A percentile compares a stretch with the other conserved stretches of the same genome.
Conservation (phyloP, 2,113 vertebrate genomes). For the Delphinus delphis region DNA sequence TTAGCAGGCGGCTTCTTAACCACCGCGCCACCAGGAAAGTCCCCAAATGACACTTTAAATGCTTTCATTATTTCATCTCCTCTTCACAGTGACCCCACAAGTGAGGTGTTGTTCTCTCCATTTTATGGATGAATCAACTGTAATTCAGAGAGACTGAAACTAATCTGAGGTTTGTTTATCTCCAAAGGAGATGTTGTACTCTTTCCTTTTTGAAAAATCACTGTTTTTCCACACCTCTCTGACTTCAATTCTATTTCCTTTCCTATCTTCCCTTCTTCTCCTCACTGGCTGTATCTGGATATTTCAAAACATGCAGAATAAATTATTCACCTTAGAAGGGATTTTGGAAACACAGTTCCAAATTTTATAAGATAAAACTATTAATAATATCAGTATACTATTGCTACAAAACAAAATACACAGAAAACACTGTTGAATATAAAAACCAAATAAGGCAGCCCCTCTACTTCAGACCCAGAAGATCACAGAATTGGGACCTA, state of each 20-base stretch:
- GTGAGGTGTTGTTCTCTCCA: background rate
- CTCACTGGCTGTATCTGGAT: background rate
- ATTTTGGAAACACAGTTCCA: background rate
- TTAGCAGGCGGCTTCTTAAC: too few relatives aligned
- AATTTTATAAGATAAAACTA: conserved; percentile 8
- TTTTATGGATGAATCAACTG: background rate
- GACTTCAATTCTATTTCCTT: background rate
- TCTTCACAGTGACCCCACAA: background rate
- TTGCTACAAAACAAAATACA: background rate
- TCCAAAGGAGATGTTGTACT: background rate
- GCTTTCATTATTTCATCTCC: background rate
- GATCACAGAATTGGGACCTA: background rate
- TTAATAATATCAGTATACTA: background rate
- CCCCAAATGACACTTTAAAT: background rate
- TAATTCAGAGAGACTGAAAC: conserved; percentile 18
- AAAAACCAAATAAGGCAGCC: background rate
- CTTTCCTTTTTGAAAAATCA: background rate
- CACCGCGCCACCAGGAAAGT: too few relatives aligned
- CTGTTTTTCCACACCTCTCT: background rate
- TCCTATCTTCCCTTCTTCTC: background rate
- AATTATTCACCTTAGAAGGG: background rate
- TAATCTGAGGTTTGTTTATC: background rate
- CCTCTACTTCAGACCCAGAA: background rate
- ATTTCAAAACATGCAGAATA: background rate
- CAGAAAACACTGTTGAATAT: background rate